Percentiles rank a stretch among this genome's conserved stretches.
Evolutionary conservation across 2,888 invertebrate species (phyloP).

Genomic region (Eupithecia dodoneata): DNA sequence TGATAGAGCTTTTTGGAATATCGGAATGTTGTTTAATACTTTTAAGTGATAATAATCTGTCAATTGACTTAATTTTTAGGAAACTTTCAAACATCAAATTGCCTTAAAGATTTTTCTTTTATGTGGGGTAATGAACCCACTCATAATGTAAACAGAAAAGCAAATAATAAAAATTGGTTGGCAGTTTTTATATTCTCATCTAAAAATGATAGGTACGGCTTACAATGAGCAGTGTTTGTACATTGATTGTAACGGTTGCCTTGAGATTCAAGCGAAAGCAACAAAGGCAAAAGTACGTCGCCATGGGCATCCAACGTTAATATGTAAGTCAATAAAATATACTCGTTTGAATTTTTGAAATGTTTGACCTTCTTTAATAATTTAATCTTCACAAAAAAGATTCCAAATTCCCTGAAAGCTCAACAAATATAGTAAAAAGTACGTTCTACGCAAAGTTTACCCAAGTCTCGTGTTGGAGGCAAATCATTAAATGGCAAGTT

Average conservation of each 20-base stretch:
- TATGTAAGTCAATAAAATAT: no score
- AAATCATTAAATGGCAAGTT: constrained; percentile 1
- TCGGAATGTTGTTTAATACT: neutral
- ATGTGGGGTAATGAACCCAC: neutral
- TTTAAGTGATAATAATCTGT: neutral
- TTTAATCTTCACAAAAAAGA: neutral
- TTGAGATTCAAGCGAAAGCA: no score
- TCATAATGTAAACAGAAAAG: neutral
- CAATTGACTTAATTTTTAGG: neutral
- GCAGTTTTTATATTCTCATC: no score
- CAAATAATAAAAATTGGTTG: neutral
- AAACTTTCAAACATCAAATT: neutral
- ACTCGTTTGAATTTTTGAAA: neutral
- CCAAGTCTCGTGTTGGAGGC: constrained; percentile 3
- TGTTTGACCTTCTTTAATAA: neutral
- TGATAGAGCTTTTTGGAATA: neutral
- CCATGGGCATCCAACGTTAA: no score
- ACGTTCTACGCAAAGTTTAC: constrained; percentile 5
- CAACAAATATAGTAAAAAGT: neutral
- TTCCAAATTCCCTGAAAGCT: neutral
- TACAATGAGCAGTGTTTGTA: no score
- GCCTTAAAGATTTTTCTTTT: neutral
- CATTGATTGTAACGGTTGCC: no score
- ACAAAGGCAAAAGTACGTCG: no score
- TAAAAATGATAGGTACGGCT: no score